These are phyloP conservation scores for Platycercus adscitus DNA, from an alignment of 2,113 vertebrate species.

Conservation along the genomic window DNA sequence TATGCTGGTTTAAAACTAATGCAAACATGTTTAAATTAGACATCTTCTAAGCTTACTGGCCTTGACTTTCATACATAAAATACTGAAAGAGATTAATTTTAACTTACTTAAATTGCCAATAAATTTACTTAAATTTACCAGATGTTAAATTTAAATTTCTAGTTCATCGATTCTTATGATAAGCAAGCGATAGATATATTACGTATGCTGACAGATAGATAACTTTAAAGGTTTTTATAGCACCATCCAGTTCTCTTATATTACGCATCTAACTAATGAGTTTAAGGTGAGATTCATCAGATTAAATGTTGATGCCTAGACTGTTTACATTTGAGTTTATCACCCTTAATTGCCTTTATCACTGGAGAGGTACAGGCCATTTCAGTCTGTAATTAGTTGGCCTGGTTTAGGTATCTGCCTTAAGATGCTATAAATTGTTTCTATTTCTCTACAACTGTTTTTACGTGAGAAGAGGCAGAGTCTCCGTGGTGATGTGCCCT, in stretches of 20 bases:
- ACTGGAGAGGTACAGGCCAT: neutral
- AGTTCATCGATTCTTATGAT: neutral
- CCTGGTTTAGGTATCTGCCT: neutral
- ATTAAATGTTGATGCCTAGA: neutral
- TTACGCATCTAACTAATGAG: neutral
- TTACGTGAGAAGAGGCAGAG: neutral
- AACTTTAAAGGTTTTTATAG: neutral
- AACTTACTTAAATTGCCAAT: neutral
- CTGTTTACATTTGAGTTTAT: neutral
- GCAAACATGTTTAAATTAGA: neutral
- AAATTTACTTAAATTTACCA: neutral
- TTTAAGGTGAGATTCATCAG: neutral
- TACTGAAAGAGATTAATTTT: neutral
- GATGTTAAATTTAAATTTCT: neutral
- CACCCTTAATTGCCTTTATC: neutral
- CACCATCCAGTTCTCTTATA: neutral
- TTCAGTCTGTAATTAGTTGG: slow-evolving; percentile 3
- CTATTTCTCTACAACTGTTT: neutral
- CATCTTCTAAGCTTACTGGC: neutral
- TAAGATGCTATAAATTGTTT: neutral
- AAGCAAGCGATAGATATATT: neutral
- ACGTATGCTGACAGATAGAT: neutral
- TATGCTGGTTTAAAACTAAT: neutral
- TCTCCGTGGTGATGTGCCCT: neutral
- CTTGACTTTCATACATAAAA: neutral